Evolutionary conservation across 1,140 invertebrate species (phyloP).

Genomic region (Drosophila asahinai): DNA sequence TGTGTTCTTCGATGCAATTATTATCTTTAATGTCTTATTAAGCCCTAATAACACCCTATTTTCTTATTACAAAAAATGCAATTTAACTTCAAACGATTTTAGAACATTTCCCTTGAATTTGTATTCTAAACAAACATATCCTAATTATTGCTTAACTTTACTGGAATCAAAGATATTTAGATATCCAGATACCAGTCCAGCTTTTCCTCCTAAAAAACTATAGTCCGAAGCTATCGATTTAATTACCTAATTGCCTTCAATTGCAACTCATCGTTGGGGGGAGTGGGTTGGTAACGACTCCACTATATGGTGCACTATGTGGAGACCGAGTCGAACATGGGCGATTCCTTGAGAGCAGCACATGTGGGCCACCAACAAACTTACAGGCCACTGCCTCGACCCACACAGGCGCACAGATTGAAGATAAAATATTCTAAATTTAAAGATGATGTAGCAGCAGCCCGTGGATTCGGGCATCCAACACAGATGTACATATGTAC

Average conservation of each 20-base stretch:
- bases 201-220: not conserved
- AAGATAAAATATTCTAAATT: conserved; percentile 81
- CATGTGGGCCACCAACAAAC: conserved; percentile 66
- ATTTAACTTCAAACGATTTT: not conserved
- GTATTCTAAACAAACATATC: not conserved
- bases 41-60: no score
- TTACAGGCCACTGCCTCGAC: conserved; percentile 58
- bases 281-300: not conserved
- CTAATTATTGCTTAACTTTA: not conserved
- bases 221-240: conserved; percentile 15
- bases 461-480: conserved; percentile 57
- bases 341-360: conserved; percentile 27
- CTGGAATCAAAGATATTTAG: not conserved
- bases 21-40: no score
- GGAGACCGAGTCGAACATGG: conserved; percentile 7
- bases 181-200: not conserved
- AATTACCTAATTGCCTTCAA: conserved; percentile 29
- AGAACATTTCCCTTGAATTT: not conserved
- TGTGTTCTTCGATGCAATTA: not conserved
- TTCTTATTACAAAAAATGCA: no score
- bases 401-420: conserved; percentile 62
- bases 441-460: conserved; percentile 76
- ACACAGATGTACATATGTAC: conserved; percentile 35
- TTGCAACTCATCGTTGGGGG: conserved; percentile 11
- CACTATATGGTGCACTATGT: conserved; percentile 13